phyloP scores from a whole-genome alignment of 2,888 invertebrate species.

The Hermodice carunculata region DNA sequence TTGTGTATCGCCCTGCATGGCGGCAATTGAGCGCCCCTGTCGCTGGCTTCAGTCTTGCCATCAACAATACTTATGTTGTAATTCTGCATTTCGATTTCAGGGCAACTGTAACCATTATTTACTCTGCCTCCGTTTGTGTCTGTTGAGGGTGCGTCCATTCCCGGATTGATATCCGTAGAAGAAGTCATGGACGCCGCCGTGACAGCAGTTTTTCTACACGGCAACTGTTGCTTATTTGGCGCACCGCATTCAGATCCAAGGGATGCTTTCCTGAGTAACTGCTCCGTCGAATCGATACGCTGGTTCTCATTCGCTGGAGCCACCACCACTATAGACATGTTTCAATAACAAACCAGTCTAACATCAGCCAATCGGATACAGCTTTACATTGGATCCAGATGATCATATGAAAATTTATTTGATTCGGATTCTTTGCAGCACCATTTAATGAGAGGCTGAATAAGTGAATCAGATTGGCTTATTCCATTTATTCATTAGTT shows the following conservation, averaged over 20 bases:
- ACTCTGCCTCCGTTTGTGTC: constrained; percentile 43
- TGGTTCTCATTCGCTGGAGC: constrained; percentile 58
- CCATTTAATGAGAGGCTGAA: too few species aligned
- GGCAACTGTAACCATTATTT: constrained; percentile 63
- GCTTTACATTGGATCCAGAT: too few species aligned
- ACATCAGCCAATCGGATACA: too few species aligned
- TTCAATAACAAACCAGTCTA: too few species aligned
- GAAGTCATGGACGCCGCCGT: background rate
- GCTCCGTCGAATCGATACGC: constrained; percentile 63
- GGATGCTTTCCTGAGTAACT: constrained; percentile 36
- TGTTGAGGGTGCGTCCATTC: background rate
- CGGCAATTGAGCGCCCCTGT: too few species aligned
- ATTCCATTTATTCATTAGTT: too few species aligned
- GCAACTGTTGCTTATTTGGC: background rate
- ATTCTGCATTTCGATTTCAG: constrained; percentile 28
- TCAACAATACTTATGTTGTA: background rate
- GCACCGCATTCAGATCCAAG: background rate
- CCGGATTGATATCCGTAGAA: background rate
- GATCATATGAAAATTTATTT: too few species aligned
- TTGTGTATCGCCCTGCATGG: too few species aligned
- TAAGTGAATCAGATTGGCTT: too few species aligned
- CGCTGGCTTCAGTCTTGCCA: background rate
- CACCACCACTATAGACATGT: constrained; percentile 60
- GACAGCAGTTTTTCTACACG: background rate
- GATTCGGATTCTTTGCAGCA: too few species aligned